phyloP scores from a whole-genome alignment of 2,113 vertebrate species.

The Sciurus niger region DNA sequence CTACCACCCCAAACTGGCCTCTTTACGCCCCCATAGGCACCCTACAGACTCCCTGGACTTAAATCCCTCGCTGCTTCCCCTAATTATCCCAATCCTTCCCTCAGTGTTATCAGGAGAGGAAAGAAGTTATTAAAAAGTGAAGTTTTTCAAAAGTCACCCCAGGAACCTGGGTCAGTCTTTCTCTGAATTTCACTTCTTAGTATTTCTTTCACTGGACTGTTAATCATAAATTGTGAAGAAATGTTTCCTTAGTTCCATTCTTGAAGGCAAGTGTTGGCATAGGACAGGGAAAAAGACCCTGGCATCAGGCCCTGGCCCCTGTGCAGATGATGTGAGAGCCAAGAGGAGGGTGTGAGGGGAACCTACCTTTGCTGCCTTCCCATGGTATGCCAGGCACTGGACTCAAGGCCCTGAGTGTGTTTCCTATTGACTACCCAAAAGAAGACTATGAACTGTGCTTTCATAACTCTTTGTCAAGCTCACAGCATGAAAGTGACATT shows the following conservation, averaged over 20 bases:
- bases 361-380: accelerated
- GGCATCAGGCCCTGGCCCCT: neutral
- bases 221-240: neutral
- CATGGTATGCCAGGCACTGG: neutral
- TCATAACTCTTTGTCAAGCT: neutral
- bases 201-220: neutral
- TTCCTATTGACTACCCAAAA: neutral
- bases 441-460: neutral
- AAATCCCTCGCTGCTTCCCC: neutral
- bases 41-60: no score
- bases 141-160: neutral
- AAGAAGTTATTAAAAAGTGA: neutral
- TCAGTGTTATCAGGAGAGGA: neutral
- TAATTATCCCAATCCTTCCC: neutral
- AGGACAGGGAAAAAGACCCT: neutral
- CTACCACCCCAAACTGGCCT: neutral
- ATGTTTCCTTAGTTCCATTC: neutral
- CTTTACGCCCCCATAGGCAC: neutral
- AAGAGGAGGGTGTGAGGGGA: neutral
- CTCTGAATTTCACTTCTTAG: neutral
- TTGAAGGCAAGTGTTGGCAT: neutral
- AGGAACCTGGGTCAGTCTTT: neutral
- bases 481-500: neutral
- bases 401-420: accelerated
- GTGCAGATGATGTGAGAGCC: neutral